Evolutionary conservation across 1,140 invertebrate genomes (phyloP), one percentile per base, ranked within the genome.

Genomic region (Orussus abietinus): DNA sequence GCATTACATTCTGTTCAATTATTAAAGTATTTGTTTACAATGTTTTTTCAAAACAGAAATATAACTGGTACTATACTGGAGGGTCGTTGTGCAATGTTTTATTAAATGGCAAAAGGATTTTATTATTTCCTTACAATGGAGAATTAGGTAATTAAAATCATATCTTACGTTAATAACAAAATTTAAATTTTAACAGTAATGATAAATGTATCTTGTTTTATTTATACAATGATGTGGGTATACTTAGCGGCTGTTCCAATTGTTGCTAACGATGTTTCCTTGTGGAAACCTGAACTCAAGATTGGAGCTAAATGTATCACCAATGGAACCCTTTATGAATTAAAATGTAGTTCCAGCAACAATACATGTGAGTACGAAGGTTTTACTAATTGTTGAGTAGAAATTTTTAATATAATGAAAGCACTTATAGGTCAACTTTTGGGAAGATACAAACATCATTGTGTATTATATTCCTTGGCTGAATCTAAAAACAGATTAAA

Each of bases 31-130:
- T 28, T 26, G 26, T 29, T 39, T 48, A 11, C 28, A 47, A 34
- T 15, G 43, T 38, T 19, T 10, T 53, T 64, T 37, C 17, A 68
- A n/a, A n/a, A n/a, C n/a, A n/a, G 66, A 47, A 35, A 31, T 73
- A 72, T 30, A 72, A 73, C 38, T 73, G 68, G 66, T 73, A 73
- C 42, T 70, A 69, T 20, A 68, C 61, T 19, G 70, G 70, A 39
- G 70, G 70, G 42, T 49, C 59, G 6, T 35, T 73, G 32, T 53
- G 55, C 14, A 46, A 43, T 42, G 14, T 69, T 12, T 17, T 6
- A 9, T 40, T 63, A 7, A 52, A 55, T 32, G 21, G 41, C 19
- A 47, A 42, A 17, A 48, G 54, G 58, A 41, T 70, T 45, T 49
- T 73, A 37, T 13, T 73, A 9, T 66, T 69, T 45, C 69, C 68